phyloP scores from a whole-genome alignment of 2,797 vertebrate species.

The Philypnodon macrostomus region DNA sequence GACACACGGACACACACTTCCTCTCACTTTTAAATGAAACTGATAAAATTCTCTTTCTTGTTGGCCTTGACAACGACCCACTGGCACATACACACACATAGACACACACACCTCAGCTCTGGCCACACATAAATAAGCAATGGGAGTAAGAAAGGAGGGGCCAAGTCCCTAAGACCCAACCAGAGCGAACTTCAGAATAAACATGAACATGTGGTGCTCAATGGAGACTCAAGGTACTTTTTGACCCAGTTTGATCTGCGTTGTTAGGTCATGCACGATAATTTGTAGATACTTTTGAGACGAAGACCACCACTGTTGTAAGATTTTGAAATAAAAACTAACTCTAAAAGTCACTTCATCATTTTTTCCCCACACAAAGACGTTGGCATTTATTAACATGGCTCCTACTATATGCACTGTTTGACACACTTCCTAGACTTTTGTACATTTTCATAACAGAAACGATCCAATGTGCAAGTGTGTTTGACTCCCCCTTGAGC shows the following conservation, averaged over 20 bases:
- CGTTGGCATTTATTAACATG: no score
- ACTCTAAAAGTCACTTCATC: no score
- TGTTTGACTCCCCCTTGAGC: no score
- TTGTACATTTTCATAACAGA: no score
- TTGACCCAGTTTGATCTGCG: neutral
- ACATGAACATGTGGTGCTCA: neutral
- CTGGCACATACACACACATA: no score
- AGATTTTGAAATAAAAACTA: no score
- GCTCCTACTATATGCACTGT: no score
- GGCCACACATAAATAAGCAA: constrained; percentile 61
- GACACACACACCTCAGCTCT: constrained; percentile 36
- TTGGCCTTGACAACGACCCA: constrained; percentile 65
- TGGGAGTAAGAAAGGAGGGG: constrained; percentile 18
- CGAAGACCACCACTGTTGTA: no score
- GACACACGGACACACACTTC: constrained; percentile 22
- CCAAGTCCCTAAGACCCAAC: constrained; percentile 2
- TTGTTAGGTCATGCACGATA: neutral
- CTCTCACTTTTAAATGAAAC: constrained; percentile 61
- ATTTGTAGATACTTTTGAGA: neutral
- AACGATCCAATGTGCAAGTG: no score
- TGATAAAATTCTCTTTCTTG: constrained; percentile 69
- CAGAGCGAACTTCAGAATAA: neutral
- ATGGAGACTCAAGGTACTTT: neutral
- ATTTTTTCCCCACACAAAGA: no score
- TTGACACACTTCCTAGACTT: no score